Evolutionary conservation across 2,113 vertebrate genomes (phyloP).

Genomic region (Pachycephala philippinensis): DNA sequence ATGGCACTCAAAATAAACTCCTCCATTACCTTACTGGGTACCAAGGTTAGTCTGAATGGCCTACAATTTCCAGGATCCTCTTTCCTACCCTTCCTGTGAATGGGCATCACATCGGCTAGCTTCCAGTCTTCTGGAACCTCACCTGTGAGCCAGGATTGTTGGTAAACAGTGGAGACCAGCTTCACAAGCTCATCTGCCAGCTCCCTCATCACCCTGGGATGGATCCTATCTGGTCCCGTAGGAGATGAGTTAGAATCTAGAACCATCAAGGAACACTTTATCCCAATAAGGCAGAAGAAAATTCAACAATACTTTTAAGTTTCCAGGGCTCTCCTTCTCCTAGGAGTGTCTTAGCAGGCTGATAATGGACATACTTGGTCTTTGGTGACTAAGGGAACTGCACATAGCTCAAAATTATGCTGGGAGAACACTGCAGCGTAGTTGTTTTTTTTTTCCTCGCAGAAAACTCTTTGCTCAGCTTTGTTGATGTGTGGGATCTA

Average conservation of each 20-base stretch:
- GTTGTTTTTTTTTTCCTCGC: not conserved
- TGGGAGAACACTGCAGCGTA: not conserved
- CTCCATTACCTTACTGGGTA: too few species aligned
- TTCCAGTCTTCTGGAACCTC: too few species aligned
- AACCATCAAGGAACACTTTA: not conserved
- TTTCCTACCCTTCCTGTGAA: too few species aligned
- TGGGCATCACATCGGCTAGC: too few species aligned
- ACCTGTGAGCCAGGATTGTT: too few species aligned
- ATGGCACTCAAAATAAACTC: too few species aligned
- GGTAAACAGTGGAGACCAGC: too few species aligned
- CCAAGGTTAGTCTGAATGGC: too few species aligned
- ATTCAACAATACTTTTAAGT: not conserved
- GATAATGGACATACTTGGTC: not conserved
- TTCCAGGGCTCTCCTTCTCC: not conserved
- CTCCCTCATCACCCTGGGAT: too few species aligned
- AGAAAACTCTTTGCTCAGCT: not conserved
- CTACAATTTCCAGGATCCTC: too few species aligned
- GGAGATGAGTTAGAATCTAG: not conserved
- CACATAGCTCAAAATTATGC: not conserved
- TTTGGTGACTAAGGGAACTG: not conserved
- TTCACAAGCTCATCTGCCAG: too few species aligned
- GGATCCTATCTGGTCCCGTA: not conserved
- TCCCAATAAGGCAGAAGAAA: not conserved
- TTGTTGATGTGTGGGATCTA: not conserved
- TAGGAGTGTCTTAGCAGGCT: not conserved